phyloP scores from a whole-genome alignment of 1,140 invertebrate species.

The Pomacea maculata region DNA sequence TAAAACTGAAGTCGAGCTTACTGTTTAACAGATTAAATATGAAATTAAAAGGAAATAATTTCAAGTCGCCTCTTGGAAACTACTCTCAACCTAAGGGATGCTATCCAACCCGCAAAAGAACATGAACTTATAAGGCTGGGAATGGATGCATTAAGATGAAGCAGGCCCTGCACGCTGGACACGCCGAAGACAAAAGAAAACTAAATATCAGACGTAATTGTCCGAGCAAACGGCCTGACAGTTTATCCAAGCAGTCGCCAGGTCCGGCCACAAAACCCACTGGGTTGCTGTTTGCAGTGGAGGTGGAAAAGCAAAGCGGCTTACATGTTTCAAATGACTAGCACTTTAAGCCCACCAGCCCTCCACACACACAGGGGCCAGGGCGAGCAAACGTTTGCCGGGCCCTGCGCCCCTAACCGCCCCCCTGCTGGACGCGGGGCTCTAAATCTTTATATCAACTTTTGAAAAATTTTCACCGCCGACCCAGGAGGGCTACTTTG shows the following conservation, averaged over 20 bases:
- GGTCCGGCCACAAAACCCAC: neutral
- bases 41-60: too few relatives aligned
- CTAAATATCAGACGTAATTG: constrained; percentile 1
- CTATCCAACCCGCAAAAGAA: too few relatives aligned
- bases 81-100: too few relatives aligned
- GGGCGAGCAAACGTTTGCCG: neutral
- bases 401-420: neutral
- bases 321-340: constrained; percentile 9
- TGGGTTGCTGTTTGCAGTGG: neutral
- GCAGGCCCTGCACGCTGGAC: neutral
- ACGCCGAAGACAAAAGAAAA: neutral
- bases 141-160: neutral
- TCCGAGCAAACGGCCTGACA: constrained; percentile 10
- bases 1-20: too few relatives aligned
- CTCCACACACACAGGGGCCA: neutral
- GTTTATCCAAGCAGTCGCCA: constrained; percentile 10
- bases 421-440: neutral
- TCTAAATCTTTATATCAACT: constrained; percentile 7
- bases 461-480: neutral
- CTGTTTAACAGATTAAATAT: too few relatives aligned
- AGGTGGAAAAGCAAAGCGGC: constrained; percentile 5
- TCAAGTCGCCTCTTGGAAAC: too few relatives aligned
- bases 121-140: neutral
- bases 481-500: too few relatives aligned
- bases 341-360: neutral